A percentile compares a stretch with the other conserved stretches of the same genome.
These are phyloP conservation scores for Dicrostonyx torquatus DNA, from an alignment of 2,797 vertebrate genomes.

Conservation along the genomic window DNA sequence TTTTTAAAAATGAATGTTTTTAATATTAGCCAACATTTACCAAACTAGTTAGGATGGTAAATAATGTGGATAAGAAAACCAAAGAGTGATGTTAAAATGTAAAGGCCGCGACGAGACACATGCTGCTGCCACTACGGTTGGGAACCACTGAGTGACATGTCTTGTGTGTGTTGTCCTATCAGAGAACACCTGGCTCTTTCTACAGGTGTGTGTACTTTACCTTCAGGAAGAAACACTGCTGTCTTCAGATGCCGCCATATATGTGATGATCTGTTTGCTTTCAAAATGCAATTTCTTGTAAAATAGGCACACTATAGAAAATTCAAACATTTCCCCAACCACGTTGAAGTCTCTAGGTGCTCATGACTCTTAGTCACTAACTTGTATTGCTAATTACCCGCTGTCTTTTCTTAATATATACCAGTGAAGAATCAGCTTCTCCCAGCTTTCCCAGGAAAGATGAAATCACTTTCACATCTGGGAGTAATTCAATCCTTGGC, in stretches of 20 bases:
- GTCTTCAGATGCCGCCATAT: not conserved
- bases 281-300: conserved; percentile 24
- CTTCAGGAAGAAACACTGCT: not conserved
- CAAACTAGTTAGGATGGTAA: not conserved
- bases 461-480: conserved; percentile 73
- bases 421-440: not conserved
- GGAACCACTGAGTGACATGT: not conserved
- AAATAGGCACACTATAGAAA: not conserved
- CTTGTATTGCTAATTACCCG: not conserved
- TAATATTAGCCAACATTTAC: not conserved
- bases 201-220: not conserved
- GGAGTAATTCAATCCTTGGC: conserved; percentile 74
- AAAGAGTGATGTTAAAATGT: not conserved
- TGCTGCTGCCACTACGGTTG: not conserved
- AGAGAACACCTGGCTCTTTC: not conserved
- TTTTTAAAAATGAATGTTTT: not conserved
- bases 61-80: not conserved
- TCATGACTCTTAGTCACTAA: not conserved
- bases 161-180: not conserved
- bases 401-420: conserved; percentile 37
- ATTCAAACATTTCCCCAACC: not conserved
- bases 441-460: conserved; percentile 55
- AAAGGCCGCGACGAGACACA: not conserved
- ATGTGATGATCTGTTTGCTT: not conserved
- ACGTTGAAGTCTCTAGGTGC: not conserved